Evolutionary conservation across 2,888 invertebrate genomes (phyloP), one percentile per base, ranked within the genome.

Genomic region (Rhaphigaster nebulosa): DNA sequence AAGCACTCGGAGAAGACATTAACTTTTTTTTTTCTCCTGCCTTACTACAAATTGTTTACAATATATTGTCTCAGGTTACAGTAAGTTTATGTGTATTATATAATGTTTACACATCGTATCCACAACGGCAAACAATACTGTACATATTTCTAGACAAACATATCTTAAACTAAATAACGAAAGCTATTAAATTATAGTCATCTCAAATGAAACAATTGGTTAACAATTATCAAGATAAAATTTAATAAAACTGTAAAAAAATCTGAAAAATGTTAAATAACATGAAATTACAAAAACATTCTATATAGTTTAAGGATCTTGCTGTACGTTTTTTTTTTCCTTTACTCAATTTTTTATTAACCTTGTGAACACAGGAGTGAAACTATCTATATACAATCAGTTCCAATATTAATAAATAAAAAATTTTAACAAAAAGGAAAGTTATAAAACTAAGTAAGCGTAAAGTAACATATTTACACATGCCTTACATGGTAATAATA

Each of bases 1-100:
- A 88, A 88, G 88, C 88, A 88, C 88, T 65, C 41, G 88, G 88
- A 88, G 88, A 88, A 88, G 88, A 88, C 88, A 88, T 88, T 38
- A 54, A 88, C 15, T 60, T 56, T 88, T 56, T 29, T 80, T 84
- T 50, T 88, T 60, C 88, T 88, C 65, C 60, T 88, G 60, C 88
- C 60, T 56, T 60, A 65, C 88, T 88, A 88, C 88, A 88, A 65
- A 88, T 60, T 56, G 56, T 88, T 88, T 60, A 88, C 60, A 88
- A 65, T 56, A 88, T 88, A 88, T 88, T 88, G 88, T 88, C 88
- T 88, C 60, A n/a, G 56, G 88, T 88, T 88, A 88, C 88, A 60
- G 88, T 88, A 88, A 88, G 56, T 88, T 88, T 60, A 38, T 60
- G 41, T 88, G 38, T 88, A 88, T 56, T 60, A 65, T 41, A 60